Evolutionary conservation across 2,888 invertebrate genomes (phyloP).

Genomic region (Lycia hirtaria): DNA sequence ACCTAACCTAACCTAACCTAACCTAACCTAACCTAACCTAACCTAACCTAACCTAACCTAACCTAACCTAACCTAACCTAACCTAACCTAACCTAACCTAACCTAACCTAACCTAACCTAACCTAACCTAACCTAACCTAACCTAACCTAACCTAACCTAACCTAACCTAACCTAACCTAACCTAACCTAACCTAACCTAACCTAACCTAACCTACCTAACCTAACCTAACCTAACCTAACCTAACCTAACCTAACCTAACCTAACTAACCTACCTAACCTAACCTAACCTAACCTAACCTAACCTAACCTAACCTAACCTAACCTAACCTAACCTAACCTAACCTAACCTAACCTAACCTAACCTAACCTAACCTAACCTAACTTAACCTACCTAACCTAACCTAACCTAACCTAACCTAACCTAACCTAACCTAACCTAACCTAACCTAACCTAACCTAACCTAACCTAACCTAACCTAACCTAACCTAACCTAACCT

Average conservation of each 20-base stretch:
- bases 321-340: slow-evolving; percentile 17
- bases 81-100: slow-evolving; percentile 22
- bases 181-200: slow-evolving; percentile 21
- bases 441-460: slow-evolving; percentile 38
- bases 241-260: slow-evolving; percentile 20
- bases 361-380: slow-evolving; percentile 23
- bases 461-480: slow-evolving; percentile 36
- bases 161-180: slow-evolving; percentile 20
- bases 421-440: slow-evolving; percentile 25
- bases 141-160: slow-evolving; percentile 22
- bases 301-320: slow-evolving; percentile 22
- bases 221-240: slow-evolving; percentile 18
- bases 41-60: slow-evolving; percentile 18
- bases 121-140: slow-evolving; percentile 24
- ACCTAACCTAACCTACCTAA: slow-evolving; percentile 19
- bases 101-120: slow-evolving; percentile 20
- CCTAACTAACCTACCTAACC: slow-evolving; percentile 21
- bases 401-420: slow-evolving; percentile 20
- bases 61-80: slow-evolving; percentile 21
- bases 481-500: slow-evolving; percentile 35
- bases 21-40: slow-evolving; percentile 19
- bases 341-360: slow-evolving; percentile 19
- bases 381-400: slow-evolving; percentile 21
- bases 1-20: slow-evolving; percentile 22
- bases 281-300: slow-evolving; percentile 23